phyloP scores from a whole-genome alignment of 2,888 invertebrate genomes.

The Camponotus fellah region DNA sequence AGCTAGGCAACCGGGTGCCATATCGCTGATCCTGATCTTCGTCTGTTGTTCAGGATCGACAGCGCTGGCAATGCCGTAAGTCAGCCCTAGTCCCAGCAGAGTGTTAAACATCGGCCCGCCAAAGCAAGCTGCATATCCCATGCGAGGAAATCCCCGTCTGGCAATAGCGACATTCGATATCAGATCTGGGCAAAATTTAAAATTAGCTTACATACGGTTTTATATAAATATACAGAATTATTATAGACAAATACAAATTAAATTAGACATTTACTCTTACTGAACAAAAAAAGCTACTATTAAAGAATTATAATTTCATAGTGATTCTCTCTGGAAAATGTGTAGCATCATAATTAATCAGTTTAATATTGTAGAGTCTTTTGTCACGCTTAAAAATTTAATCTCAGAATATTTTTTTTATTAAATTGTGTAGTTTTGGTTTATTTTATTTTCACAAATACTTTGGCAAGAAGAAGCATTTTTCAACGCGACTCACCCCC shows the following conservation, averaged over 20 bases:
- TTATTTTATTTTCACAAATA: neutral
- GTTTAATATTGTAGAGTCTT: neutral
- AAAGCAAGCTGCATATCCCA: constrained; percentile 90
- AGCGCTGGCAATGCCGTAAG: constrained; percentile 80
- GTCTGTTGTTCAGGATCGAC: constrained; percentile 68
- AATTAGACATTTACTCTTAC: neutral
- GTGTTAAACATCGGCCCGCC: constrained; percentile 90
- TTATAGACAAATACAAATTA: neutral
- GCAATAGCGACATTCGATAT: constrained; percentile 89
- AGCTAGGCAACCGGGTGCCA: constrained; percentile 85
- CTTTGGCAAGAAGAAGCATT: constrained; percentile 10
- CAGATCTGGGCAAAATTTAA: constrained; percentile 85
- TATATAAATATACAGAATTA: neutral
- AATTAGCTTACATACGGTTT: neutral
- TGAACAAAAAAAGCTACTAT: neutral
- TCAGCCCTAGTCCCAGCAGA: constrained; percentile 86
- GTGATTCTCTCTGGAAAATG: neutral
- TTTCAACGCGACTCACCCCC: constrained; percentile 83
- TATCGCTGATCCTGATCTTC: constrained; percentile 84
- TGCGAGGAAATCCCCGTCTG: constrained; percentile 88
- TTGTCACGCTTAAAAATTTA: neutral
- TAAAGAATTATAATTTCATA: neutral
- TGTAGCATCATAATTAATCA: neutral
- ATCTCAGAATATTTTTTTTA: neutral
- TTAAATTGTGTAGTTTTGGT: neutral